Evolutionary conservation across 2,797 vertebrate species (phyloP).

Genomic region (Tragopan temminckii): DNA sequence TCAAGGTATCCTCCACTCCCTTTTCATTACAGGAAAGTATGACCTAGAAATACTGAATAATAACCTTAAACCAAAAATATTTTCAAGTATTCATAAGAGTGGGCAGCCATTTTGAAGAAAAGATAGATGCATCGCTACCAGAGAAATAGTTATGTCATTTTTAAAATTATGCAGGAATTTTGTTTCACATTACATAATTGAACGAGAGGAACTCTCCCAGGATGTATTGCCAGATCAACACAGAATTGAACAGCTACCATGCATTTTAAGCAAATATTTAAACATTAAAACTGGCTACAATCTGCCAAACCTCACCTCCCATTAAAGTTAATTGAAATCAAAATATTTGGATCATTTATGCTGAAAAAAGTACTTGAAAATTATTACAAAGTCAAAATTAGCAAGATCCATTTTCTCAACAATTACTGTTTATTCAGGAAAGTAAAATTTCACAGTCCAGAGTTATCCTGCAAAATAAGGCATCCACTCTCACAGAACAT

Average conservation of each 20-base stretch:
- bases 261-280: neutral
- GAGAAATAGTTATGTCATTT: neutral
- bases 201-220: neutral
- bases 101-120: neutral
- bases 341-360: neutral
- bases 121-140: neutral
- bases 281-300: neutral
- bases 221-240: neutral
- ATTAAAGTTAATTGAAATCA: neutral
- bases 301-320: neutral
- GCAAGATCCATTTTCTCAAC: neutral
- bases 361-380: neutral
- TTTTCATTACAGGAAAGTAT: constrained; percentile 15
- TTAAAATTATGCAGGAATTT: neutral
- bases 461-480: neutral
- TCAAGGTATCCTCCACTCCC: neutral
- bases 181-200: neutral
- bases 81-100: neutral
- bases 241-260: neutral
- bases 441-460: neutral
- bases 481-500: neutral
- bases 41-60: constrained; percentile 28
- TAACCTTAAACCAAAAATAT: constrained; percentile 24
- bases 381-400: neutral
- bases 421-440: neutral